phyloP scores from a whole-genome alignment of 2,888 invertebrate genomes.

The Ernsta delagoae region DNA sequence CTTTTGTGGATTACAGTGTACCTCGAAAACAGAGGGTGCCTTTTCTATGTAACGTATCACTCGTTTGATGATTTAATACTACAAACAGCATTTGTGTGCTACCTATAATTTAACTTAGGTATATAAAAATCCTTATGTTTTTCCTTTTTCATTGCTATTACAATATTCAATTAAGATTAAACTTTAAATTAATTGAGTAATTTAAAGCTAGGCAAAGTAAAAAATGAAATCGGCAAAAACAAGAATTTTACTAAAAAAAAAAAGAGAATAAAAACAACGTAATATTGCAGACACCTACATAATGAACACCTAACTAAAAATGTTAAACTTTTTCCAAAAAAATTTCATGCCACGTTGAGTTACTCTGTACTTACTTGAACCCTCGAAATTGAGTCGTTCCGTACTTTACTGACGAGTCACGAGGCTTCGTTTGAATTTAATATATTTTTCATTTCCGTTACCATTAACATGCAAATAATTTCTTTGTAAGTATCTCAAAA shows the following conservation, averaged over 20 bases:
- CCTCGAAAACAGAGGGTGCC: conserved; percentile 39
- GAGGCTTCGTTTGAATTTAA: conserved; percentile 81
- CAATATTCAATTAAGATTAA: too few relatives aligned
- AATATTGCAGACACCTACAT: too few relatives aligned
- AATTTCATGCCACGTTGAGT: not conserved
- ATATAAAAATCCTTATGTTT: too few relatives aligned
- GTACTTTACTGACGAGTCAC: conserved; percentile 84
- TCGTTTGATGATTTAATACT: not conserved
- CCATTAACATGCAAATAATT: conserved; percentile 82
- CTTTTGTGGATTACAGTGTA: conserved; percentile 79
- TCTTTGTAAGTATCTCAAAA: conserved; percentile 54
- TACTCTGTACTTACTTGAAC: conserved; percentile 60
- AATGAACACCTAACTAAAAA: too few relatives aligned
- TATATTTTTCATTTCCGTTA: conserved; percentile 82
- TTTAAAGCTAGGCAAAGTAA: too few relatives aligned
- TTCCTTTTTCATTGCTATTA: too few relatives aligned
- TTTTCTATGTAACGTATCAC: not conserved
- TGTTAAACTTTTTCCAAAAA: not conserved
- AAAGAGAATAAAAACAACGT: too few relatives aligned
- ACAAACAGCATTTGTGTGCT: not conserved
- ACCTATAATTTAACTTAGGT: too few relatives aligned
- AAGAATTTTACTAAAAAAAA: too few relatives aligned
- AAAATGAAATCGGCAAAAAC: too few relatives aligned
- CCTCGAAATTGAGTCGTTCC: conserved; percentile 81
- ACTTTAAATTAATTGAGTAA: too few relatives aligned